phyloP scores from a whole-genome alignment of 2,797 vertebrate species.

The Enteromius unitaeniatus region DNA sequence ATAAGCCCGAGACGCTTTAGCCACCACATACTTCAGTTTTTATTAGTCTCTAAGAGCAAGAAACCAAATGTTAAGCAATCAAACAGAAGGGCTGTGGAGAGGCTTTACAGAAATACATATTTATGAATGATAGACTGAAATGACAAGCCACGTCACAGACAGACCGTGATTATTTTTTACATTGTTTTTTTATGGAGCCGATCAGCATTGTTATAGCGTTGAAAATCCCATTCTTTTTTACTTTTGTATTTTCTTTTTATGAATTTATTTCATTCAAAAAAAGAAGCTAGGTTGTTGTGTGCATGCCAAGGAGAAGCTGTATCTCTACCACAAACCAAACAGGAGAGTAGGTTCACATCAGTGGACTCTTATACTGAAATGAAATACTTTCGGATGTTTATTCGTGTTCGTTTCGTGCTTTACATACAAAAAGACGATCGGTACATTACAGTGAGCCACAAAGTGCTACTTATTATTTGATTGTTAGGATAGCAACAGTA shows the following conservation, averaged over 20 bases:
- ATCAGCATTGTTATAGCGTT: neutral
- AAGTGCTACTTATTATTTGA: neutral
- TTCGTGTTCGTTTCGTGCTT: too few species aligned
- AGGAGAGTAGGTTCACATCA: too few species aligned
- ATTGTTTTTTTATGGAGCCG: neutral
- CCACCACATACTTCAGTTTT: slow-evolving; percentile 61
- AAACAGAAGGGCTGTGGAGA: slow-evolving; percentile 46
- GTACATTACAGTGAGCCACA: neutral
- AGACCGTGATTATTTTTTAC: neutral
- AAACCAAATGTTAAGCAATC: slow-evolving; percentile 53
- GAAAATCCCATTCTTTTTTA: neutral
- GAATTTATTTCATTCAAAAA: neutral
- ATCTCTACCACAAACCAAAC: too few species aligned
- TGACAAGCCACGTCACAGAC: neutral
- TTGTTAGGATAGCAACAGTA: neutral
- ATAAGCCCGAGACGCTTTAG: slow-evolving; percentile 58
- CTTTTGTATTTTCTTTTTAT: neutral
- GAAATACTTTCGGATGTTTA: neutral
- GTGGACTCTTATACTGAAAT: neutral
- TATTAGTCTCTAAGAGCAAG: slow-evolving; percentile 56
- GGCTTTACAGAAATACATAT: slow-evolving; percentile 50
- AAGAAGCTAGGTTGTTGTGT: too few species aligned
- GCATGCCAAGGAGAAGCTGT: neutral
- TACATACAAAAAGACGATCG: too few species aligned
- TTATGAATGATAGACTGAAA: slow-evolving; percentile 42